phyloP scores from a whole-genome alignment of 2,888 invertebrate genomes.

The Acanthosepion esculentum region DNA sequence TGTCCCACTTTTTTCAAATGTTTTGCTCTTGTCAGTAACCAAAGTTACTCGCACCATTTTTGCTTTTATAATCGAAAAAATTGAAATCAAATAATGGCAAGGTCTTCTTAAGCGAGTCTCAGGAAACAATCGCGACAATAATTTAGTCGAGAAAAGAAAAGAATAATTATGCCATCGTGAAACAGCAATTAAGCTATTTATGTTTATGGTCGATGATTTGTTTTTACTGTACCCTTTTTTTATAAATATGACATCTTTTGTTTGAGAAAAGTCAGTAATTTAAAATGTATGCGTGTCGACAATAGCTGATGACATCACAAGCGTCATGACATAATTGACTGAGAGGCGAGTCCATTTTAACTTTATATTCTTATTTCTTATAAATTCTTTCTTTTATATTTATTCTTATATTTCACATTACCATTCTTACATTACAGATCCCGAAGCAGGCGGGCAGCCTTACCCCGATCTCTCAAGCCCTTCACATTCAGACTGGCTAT shows the following conservation, averaged over 20 bases:
- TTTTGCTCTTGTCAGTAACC: neutral
- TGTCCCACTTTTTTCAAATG: neutral
- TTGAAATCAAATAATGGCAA: neutral
- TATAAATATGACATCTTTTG: neutral
- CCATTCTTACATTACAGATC: no score
- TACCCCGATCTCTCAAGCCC: no score
- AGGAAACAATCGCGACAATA: neutral
- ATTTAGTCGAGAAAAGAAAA: neutral
- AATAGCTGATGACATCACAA: conserved; percentile 7
- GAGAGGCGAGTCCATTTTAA: neutral
- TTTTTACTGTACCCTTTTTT: neutral
- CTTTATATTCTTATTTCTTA: no score
- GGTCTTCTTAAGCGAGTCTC: neutral
- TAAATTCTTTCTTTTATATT: no score
- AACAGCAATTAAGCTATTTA: conserved; percentile 8
- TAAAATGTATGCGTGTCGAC: neutral
- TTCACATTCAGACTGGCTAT: no score
- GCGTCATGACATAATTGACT: neutral
- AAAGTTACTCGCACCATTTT: neutral
- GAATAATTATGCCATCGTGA: conserved; percentile 4
- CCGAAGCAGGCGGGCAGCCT: no score
- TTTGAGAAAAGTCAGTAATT: neutral
- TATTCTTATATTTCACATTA: no score
- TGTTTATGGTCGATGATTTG: neutral
- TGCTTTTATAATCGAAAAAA: neutral